These are phyloP conservation scores for Epinotia ramella DNA, from an alignment of 2,888 invertebrate genomes.

Conservation along the genomic window DNA sequence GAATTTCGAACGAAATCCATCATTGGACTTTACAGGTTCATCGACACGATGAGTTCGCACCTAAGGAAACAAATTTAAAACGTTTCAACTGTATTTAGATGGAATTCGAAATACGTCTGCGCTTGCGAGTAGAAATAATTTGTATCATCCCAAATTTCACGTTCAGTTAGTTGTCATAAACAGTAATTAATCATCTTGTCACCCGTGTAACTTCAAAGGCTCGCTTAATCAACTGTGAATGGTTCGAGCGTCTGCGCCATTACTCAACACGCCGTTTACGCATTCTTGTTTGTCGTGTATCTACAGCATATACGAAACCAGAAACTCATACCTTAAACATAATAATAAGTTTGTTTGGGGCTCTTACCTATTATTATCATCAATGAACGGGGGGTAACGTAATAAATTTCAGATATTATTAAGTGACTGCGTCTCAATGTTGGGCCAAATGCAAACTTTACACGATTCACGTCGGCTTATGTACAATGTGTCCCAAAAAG, in stretches of 20 bases:
- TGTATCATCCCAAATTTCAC: slow-evolving; percentile 50
- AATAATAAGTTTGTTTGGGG: slow-evolving; percentile 2
- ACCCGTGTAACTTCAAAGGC: slow-evolving; percentile 74
- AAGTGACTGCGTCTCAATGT: too few species aligned
- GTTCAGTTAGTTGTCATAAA: slow-evolving; percentile 72
- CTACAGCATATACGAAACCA: slow-evolving; percentile 61
- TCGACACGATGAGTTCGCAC: slow-evolving; percentile 36
- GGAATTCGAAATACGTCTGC: slow-evolving; percentile 23
- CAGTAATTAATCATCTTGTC: slow-evolving; percentile 79
- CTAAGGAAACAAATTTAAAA: slow-evolving; percentile 38
- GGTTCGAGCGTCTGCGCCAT: slow-evolving; percentile 71
- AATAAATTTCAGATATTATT: background rate
- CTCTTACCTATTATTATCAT: background rate
- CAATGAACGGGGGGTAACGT: background rate
- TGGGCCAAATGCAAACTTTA: too few species aligned
- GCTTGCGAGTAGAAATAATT: slow-evolving; percentile 42
- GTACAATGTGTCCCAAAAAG: too few species aligned
- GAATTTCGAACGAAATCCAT: slow-evolving; percentile 41
- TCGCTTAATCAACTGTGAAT: slow-evolving; percentile 80
- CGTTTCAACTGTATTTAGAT: slow-evolving; percentile 37
- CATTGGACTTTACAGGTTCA: slow-evolving; percentile 42
- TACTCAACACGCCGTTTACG: slow-evolving; percentile 74
- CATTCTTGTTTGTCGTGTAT: slow-evolving; percentile 67
- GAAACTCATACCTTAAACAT: slow-evolving; percentile 56
- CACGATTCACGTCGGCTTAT: too few species aligned